These are phyloP conservation scores for Numenius arquata DNA, from an alignment of 2,113 vertebrate species.

Conservation along the genomic window DNA sequence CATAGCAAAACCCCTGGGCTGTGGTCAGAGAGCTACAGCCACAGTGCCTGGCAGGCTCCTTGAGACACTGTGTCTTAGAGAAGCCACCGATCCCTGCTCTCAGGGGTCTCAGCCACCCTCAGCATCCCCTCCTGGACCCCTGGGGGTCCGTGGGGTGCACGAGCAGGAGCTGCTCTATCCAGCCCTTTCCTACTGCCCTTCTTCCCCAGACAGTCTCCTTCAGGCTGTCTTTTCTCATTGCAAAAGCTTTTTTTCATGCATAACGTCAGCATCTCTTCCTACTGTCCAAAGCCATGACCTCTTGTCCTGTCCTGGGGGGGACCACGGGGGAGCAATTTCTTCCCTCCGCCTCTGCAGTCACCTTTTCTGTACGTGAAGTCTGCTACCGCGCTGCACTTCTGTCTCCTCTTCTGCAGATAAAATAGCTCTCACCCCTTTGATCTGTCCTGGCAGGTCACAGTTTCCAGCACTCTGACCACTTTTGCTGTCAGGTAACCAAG, in stretches of 20 bases:
- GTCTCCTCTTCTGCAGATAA: not conserved
- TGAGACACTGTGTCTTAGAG: not conserved
- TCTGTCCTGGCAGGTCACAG: not conserved
- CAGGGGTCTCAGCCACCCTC: not conserved
- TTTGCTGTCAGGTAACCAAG: not conserved
- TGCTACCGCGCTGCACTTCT: not conserved
- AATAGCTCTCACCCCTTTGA: not conserved
- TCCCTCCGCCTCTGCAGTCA: not conserved
- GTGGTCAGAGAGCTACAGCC: not conserved
- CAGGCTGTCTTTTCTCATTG: not conserved
- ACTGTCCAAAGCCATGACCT: not conserved
- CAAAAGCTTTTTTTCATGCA: not conserved
- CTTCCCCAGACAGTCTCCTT: not conserved
- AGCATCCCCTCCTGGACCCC: not conserved
- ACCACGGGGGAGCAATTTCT: not conserved
- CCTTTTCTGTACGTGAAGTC: not conserved
- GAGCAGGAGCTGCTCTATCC: not conserved
- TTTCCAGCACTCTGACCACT: not conserved
- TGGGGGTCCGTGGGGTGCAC: rapidly evolving
- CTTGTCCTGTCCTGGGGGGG: not conserved
- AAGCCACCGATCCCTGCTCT: not conserved
- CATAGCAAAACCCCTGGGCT: not conserved
- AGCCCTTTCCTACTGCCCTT: not conserved
- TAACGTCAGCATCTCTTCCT: not conserved
- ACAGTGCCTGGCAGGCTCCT: not conserved